Evolutionary conservation across 2,797 vertebrate genomes (phyloP).

Genomic region (Vultur gryphus): DNA sequence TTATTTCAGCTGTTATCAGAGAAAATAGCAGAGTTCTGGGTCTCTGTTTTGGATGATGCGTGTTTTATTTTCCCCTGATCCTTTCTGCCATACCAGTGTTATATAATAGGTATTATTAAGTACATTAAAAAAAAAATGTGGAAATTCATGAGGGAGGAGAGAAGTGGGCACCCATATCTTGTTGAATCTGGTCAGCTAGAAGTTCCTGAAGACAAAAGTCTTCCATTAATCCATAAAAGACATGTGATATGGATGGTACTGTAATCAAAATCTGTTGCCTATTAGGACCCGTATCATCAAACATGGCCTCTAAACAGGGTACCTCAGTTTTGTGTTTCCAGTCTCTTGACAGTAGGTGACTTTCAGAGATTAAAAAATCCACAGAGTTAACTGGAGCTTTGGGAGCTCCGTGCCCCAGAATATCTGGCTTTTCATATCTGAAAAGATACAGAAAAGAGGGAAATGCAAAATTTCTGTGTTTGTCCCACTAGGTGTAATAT

Average conservation of each 20-base stretch:
- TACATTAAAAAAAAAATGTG: background rate
- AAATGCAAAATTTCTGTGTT: background rate
- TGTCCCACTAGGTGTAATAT: background rate
- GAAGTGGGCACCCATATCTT: background rate
- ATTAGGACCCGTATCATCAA: background rate
- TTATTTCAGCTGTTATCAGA: background rate
- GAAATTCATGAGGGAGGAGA: background rate
- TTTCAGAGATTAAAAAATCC: background rate
- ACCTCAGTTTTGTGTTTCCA: background rate
- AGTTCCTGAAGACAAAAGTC: background rate
- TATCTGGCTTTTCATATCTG: background rate
- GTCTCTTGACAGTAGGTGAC: background rate
- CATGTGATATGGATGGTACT: background rate
- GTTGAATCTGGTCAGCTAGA: background rate
- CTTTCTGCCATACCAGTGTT: background rate
- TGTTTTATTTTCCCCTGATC: background rate
- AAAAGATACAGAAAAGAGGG: background rate
- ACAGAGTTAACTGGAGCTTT: background rate
- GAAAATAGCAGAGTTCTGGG: background rate
- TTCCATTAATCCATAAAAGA: background rate
- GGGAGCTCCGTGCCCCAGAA: background rate
- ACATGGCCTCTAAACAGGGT: background rate
- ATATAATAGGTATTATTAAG: background rate
- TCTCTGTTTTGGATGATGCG: background rate
- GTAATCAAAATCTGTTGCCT: background rate